phyloP scores from a whole-genome alignment of 2,797 vertebrate genomes.

The Neosilurus hyrtlii region DNA sequence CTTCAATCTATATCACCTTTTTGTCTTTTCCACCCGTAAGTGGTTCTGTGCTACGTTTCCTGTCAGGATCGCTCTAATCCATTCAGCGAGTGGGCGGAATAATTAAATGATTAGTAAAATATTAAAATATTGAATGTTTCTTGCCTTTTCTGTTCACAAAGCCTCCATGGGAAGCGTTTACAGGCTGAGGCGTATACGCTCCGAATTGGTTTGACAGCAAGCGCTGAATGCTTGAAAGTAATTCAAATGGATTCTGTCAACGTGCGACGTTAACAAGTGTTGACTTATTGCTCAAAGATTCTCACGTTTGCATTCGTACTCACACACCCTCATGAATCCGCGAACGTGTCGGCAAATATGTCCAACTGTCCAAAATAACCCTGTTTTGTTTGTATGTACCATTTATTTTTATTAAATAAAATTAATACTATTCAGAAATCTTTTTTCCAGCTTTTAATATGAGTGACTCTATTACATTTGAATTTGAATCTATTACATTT shows the following conservation, averaged over 20 bases:
- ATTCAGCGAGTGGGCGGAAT: constrained; percentile 73
- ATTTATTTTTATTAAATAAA: neutral
- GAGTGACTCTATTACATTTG: neutral
- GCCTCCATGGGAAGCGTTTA: constrained; percentile 69
- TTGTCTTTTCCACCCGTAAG: constrained; percentile 69
- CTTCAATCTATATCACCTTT: constrained; percentile 67
- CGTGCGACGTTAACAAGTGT: constrained; percentile 37
- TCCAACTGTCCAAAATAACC: neutral
- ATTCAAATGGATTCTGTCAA: constrained; percentile 53
- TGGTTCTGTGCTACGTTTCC: constrained; percentile 62
- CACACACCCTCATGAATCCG: neutral
- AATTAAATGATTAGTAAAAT: constrained; percentile 83
- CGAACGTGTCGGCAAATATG: neutral
- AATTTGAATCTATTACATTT: neutral
- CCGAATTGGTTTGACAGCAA: constrained; percentile 63
- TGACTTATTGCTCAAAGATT: constrained; percentile 16
- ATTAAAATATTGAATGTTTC: constrained; percentile 77
- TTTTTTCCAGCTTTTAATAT: neutral
- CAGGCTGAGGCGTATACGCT: constrained; percentile 65
- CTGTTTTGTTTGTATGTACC: neutral
- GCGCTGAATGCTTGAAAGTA: constrained; percentile 45
- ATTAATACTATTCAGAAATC: neutral
- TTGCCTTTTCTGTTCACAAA: constrained; percentile 64
- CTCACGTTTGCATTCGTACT: constrained; percentile 1
- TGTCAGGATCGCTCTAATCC: constrained; percentile 67